Evolutionary conservation across 2,888 invertebrate species (phyloP).

Genomic region (Brachynemurus nebulosus): DNA sequence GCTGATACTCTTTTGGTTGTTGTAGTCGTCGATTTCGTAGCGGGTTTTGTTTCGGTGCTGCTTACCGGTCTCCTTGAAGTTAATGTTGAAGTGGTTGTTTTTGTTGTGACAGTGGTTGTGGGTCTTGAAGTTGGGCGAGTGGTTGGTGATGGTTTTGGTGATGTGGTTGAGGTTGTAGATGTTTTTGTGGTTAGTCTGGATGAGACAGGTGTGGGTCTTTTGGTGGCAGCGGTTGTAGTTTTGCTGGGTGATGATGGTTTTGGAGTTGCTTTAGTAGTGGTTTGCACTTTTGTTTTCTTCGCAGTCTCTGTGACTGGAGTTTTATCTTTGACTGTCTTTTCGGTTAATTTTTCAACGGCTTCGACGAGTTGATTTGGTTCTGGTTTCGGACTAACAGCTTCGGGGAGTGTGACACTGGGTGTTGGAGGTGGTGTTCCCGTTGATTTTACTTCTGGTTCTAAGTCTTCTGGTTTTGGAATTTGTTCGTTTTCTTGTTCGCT

Average conservation of each 20-base stretch:
- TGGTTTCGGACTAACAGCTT: conserved; percentile 9
- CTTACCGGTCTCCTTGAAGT: conserved; percentile 17
- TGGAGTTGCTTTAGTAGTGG: conserved; percentile 14
- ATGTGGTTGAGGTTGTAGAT: conserved; percentile 19
- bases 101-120: conserved; percentile 23
- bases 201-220: conserved; percentile 18
- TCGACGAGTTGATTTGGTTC: conserved; percentile 18
- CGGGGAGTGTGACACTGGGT: conserved; percentile 8
- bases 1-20: not conserved
- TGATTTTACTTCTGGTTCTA: conserved; percentile 2
- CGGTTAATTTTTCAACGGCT: conserved; percentile 21
- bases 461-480: conserved; percentile 5
- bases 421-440: conserved; percentile 12
- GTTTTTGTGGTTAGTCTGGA: conserved; percentile 18
- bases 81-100: conserved; percentile 21
- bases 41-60: conserved; percentile 12
- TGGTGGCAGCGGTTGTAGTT: conserved; percentile 13
- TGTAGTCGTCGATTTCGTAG: conserved; percentile 23
- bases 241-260: conserved; percentile 12
- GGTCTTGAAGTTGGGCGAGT: conserved; percentile 8
- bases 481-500: conserved; percentile 8
- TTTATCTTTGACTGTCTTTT: conserved; percentile 23
- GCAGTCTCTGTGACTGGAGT: conserved; percentile 19
- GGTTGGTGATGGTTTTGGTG: conserved; percentile 1
- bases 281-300: conserved; percentile 16